A percentile compares a stretch with the other conserved stretches of the same genome.
These are phyloP conservation scores for Hypena proboscidalis DNA, from an alignment of 2,888 invertebrate genomes.

Conservation along the genomic window DNA sequence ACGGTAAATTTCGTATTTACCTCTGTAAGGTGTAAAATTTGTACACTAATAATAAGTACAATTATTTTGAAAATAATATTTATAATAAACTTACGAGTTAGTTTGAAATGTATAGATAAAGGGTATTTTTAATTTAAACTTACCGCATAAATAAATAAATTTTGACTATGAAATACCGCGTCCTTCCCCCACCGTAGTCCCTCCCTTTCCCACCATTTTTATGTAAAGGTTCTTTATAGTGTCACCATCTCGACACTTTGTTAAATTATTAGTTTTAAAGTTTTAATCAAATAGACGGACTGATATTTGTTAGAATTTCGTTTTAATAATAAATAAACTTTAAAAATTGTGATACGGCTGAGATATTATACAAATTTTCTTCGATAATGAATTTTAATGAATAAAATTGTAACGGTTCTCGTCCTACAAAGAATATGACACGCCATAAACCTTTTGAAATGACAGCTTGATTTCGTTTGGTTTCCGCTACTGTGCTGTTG, in stretches of 20 bases:
- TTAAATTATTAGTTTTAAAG: conserved; percentile 9
- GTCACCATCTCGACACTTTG: conserved; percentile 44
- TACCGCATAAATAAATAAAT: conserved; percentile 57
- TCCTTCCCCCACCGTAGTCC: conserved; percentile 72
- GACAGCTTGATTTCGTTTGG: conserved; percentile 86
- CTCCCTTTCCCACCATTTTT: conserved; percentile 72
- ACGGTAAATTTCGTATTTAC: too few species aligned
- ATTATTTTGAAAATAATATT: too few species aligned
- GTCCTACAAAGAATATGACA: conserved; percentile 57
- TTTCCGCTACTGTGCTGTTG: conserved; percentile 85
- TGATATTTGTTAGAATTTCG: too few species aligned
- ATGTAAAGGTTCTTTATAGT: conserved; percentile 64
- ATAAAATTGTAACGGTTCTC: conserved; percentile 17
- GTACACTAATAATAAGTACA: too few species aligned
- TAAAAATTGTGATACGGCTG: too few species aligned
- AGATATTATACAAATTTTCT: too few species aligned
- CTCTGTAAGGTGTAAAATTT: too few species aligned
- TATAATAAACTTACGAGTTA: too few species aligned
- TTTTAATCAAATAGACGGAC: not conserved
- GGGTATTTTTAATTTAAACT: conserved; percentile 44
- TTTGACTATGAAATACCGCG: conserved; percentile 67
- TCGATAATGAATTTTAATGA: too few species aligned
- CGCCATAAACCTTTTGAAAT: conserved; percentile 73
- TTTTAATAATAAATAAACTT: too few species aligned
- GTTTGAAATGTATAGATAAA: too few species aligned